phyloP scores from a whole-genome alignment of 2,888 invertebrate genomes.

The Melanchra persicariae region DNA sequence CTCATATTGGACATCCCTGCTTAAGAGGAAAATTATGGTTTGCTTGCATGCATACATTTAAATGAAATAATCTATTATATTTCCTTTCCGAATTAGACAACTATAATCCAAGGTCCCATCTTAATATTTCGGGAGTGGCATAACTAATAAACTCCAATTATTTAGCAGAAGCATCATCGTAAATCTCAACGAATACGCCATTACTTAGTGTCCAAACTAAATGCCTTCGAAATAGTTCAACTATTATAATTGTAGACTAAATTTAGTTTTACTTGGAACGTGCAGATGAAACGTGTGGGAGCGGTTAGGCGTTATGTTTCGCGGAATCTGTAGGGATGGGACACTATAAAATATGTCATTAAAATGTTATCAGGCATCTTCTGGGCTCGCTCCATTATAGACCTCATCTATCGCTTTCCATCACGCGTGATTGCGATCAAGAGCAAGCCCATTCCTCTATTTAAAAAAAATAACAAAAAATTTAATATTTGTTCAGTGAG shows the following conservation, averaged over 20 bases:
- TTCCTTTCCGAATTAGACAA: background rate
- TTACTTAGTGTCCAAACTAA: constrained; percentile 57
- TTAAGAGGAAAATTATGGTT: too few relatives aligned
- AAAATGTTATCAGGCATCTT: background rate
- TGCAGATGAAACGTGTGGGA: constrained; percentile 58
- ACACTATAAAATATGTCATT: background rate
- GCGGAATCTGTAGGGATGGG: constrained; percentile 51
- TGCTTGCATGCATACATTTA: too few relatives aligned
- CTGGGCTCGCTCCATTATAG: too few relatives aligned
- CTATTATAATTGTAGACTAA: constrained; percentile 59
- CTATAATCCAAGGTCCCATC: background rate
- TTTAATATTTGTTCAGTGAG: too few relatives aligned
- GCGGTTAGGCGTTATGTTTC: constrained; percentile 36
- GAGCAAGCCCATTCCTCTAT: too few relatives aligned
- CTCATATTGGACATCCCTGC: too few relatives aligned
- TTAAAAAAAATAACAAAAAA: too few relatives aligned
- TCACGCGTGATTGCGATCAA: too few relatives aligned
- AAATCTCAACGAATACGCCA: constrained; percentile 53
- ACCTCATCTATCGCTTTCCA: too few relatives aligned
- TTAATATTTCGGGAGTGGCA: constrained; percentile 46
- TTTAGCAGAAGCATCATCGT: constrained; percentile 38
- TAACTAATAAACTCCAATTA: constrained; percentile 50
- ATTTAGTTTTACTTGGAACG: constrained; percentile 51
- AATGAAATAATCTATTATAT: too few relatives aligned
- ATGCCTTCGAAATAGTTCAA: constrained; percentile 53